Percentiles rank a stretch among this genome's conserved stretches.
phyloP scores from a whole-genome alignment of 1,140 invertebrate species.

The Macrosteles quadrilineatus region DNA sequence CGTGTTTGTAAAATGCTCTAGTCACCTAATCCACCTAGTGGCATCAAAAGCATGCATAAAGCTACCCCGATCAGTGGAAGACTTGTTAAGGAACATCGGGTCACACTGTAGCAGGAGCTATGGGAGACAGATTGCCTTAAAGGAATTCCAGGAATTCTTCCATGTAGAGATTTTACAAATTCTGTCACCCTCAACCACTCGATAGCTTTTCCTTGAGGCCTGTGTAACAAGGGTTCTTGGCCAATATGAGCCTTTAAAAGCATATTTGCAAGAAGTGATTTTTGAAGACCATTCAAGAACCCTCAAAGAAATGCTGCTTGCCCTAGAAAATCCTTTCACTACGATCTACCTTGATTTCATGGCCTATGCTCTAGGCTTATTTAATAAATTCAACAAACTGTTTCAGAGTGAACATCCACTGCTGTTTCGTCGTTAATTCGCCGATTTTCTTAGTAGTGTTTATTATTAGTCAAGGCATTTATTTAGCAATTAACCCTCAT shows the following conservation, averaged over 20 bases:
- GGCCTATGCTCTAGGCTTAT: conserved; percentile 41
- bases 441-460: too few species aligned
- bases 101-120: conserved; percentile 47
- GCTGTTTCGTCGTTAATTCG: too few species aligned
- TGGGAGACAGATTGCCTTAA: conserved; percentile 42
- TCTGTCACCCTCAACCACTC: conserved; percentile 43
- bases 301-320: conserved; percentile 45
- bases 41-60: conserved; percentile 46
- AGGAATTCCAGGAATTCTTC: conserved; percentile 48
- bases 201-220: conserved; percentile 48
- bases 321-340: conserved; percentile 46
- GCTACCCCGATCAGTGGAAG: conserved; percentile 43
- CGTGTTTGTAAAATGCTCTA: conserved; percentile 46
- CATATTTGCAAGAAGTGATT: conserved; percentile 44
- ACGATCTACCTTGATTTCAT: conserved; percentile 46
- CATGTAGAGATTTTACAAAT: conserved; percentile 47
- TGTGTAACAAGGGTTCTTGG: conserved; percentile 48
- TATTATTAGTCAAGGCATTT: too few species aligned
- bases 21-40: conserved; percentile 45
- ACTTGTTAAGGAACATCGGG: conserved; percentile 43
- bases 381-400: conserved; percentile 46
- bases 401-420: conserved; percentile 46
- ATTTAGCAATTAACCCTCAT: too few species aligned
- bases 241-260: conserved; percentile 45
- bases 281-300: conserved; percentile 46